Base-by-base conservation (phyloP, 2,797 vertebrate species). In the Thunnus albacares region DNA sequence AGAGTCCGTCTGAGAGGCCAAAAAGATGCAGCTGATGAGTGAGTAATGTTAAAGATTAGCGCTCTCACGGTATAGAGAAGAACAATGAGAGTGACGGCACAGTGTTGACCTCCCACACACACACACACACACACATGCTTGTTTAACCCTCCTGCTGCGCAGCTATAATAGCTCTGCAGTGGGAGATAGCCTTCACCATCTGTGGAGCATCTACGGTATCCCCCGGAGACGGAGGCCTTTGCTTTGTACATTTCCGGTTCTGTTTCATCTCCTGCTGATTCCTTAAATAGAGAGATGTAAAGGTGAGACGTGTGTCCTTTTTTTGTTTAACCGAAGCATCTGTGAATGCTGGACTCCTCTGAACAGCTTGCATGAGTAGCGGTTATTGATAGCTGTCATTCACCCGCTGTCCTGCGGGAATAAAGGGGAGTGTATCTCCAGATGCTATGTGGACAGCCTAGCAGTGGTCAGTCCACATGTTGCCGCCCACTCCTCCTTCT, bases 121-220 rank as follows among this genome's bases (percentile, higher is more conserved):
- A 9, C 45, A 45, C 56, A 55, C 66, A 64, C 59, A 45, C 56
- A 74, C 53, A 45, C 76, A 20, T 3, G 15, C 73, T 75, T 72
- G 78, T 80, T 83, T 75, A 80, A 79, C 52, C 55, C 71, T 61
- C 90, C 91, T 78, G 87, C 86, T 77, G 88, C 41, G 80, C 1
- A 10, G 28, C 53, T 56, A 53, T 90, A 76, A 82, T 87, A 80
- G 61, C 79, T 60, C 79, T 61, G 57, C 73, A 24, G 62, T 52
- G 83, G 67, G 60, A 41, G 71, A 17, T 38, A 7, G 76, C 77
- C 79, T 72, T 72, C 69, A 45, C 92, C 92, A 92, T 91, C 92
- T 92, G 89, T 90, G 81, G 68, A 71, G 81, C 64, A 49, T 33
- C 38, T 6, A 24, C 63, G 41, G 5, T 3, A 4, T 55, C 51